phyloP scores from a whole-genome alignment of 1,140 invertebrate species.

The Anagrus nilaparvatae region DNA sequence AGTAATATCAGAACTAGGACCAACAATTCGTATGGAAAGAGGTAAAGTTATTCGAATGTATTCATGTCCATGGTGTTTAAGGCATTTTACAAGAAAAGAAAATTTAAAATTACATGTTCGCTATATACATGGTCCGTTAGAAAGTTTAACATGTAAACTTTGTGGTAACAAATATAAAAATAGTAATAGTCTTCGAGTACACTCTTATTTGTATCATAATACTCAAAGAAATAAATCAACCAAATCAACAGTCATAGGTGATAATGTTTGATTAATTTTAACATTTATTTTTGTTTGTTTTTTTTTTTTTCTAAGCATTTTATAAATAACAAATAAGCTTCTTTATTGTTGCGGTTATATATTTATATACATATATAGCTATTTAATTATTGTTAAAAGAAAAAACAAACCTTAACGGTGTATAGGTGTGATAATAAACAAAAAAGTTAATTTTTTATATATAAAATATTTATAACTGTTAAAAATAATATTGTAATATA shows the following conservation, averaged over 20 bases:
- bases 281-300: no score
- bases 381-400: no score
- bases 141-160: conserved; percentile 40
- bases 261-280: conserved; percentile 14
- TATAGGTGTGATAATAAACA: no score
- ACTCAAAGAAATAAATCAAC: conserved; percentile 32
- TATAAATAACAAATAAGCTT: no score
- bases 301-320: no score
- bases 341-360: no score
- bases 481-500: no score
- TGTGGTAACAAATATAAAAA: conserved; percentile 43
- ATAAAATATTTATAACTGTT: no score
- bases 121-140: conserved; percentile 39
- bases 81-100: conserved; percentile 40
- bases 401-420: no score
- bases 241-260: conserved; percentile 6
- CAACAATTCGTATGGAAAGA: conserved; percentile 34
- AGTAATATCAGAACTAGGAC: conserved; percentile 35
- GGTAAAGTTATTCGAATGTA: conserved; percentile 40
- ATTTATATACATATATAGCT: no score
- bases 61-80: conserved; percentile 40
- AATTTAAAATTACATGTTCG: conserved; percentile 40
- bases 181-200: conserved; percentile 42
- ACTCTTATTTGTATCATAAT: conserved; percentile 44
- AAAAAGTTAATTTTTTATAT: no score